phyloP scores from a whole-genome alignment of 2,888 invertebrate genomes.

The Deilephila porcellus region DNA sequence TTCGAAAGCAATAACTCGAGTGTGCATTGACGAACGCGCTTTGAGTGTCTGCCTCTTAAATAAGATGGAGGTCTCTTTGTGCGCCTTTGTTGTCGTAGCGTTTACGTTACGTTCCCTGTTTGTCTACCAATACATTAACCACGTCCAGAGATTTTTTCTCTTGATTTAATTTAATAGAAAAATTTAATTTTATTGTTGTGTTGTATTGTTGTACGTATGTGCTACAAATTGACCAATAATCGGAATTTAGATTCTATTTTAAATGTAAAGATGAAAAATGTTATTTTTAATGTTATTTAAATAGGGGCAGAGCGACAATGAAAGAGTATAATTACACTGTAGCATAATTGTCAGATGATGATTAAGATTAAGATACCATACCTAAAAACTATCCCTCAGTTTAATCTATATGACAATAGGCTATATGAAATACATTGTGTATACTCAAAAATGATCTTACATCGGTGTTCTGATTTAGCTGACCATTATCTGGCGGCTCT shows the following conservation, averaged over 20 bases:
- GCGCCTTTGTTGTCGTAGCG: slow-evolving; percentile 60
- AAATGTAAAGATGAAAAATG: too few relatives aligned
- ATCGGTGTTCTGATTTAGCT: not conserved
- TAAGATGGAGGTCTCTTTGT: slow-evolving; percentile 65
- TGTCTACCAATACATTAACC: slow-evolving; percentile 15
- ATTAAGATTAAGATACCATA: too few relatives aligned
- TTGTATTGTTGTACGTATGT: not conserved
- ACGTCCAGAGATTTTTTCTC: not conserved
- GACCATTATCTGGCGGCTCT: slow-evolving; percentile 22
- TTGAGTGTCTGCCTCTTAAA: slow-evolving; percentile 71
- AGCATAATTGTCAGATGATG: too few relatives aligned
- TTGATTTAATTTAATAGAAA: not conserved
- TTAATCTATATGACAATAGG: too few relatives aligned
- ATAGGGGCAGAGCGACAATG: too few relatives aligned
- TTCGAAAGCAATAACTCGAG: slow-evolving; percentile 74
- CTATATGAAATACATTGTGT: not conserved
- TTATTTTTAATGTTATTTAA: too few relatives aligned
- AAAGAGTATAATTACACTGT: too few relatives aligned
- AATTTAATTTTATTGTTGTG: not conserved
- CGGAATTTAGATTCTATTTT: too few relatives aligned
- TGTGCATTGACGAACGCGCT: slow-evolving; percentile 77
- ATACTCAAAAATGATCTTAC: not conserved
- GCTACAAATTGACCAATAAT: too few relatives aligned
- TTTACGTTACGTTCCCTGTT: slow-evolving; percentile 1
- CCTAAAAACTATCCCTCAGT: too few relatives aligned